Evolutionary conservation across 53 echinoderm and acorn worm species (phyloP).

Genomic region (Antedon mediterranea): DNA sequence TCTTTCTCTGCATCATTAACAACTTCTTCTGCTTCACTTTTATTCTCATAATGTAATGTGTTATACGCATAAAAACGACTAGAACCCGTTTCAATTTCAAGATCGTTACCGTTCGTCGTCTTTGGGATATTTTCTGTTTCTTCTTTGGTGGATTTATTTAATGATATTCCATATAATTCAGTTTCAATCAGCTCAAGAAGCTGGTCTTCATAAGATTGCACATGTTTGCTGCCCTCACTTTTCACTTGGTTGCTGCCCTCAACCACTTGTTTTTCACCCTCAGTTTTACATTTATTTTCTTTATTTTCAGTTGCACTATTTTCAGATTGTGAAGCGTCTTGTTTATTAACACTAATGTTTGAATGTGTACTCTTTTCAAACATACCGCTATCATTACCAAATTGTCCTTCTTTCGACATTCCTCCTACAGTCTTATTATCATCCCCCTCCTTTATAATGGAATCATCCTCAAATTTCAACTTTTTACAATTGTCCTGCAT

Average conservation of each 20-base stretch:
- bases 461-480: background rate
- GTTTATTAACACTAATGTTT: background rate
- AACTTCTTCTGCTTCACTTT: background rate
- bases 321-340: too few relatives aligned
- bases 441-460: background rate
- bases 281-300: background rate
- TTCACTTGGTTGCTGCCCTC: too few relatives aligned
- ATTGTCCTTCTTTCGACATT: background rate
- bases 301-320: too few relatives aligned
- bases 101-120: background rate
- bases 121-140: background rate
- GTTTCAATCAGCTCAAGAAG: slow-evolving; percentile 66
- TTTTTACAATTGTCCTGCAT: background rate
- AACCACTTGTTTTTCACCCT: too few relatives aligned
- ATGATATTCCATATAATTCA: slow-evolving; percentile 72
- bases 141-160: slow-evolving; percentile 21
- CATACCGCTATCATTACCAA: background rate
- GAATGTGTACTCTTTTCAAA: background rate
- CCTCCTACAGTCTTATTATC: background rate
- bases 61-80: background rate
- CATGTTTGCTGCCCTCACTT: background rate
- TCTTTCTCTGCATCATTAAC: background rate
- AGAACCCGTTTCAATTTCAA: background rate
- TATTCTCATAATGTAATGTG: background rate
- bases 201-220: slow-evolving; percentile 42